These are phyloP conservation scores for Picus viridis DNA, from an alignment of 2,797 vertebrate species.

Conservation along the genomic window DNA sequence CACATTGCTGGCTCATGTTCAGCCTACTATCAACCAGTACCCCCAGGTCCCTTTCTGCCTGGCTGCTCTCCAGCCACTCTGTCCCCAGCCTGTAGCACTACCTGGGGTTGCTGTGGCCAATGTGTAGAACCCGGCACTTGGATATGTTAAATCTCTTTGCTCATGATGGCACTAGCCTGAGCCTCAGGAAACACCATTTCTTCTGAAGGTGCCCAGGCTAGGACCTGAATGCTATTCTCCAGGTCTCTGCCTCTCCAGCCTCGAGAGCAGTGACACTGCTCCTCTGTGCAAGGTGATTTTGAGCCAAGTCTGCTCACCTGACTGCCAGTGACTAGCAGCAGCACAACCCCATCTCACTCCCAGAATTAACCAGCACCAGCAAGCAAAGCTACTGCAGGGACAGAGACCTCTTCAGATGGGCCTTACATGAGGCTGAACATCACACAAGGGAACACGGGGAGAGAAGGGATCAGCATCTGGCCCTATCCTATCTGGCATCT, in stretches of 20 bases:
- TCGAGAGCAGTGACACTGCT: not conserved
- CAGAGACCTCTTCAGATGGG: not conserved
- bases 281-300: not conserved
- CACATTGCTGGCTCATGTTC: too few relatives aligned
- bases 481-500: not conserved
- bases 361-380: not conserved
- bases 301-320: not conserved
- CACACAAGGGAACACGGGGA: rapidly evolving
- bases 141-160: not conserved
- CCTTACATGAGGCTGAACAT: rapidly evolving
- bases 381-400: not conserved
- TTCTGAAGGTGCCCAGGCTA: not conserved
- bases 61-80: too few relatives aligned
- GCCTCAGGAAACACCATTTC: not conserved
- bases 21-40: too few relatives aligned
- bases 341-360: not conserved
- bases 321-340: not conserved
- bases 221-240: not conserved
- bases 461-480: not conserved
- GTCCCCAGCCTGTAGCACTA: too few relatives aligned
- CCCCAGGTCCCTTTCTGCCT: too few relatives aligned
- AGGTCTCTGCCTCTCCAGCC: not conserved
- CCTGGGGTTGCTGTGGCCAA: too few relatives aligned
- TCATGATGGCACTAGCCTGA: constrained; percentile 16
- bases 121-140: too few relatives aligned